Conservation (phyloP, 2,888 invertebrate genomes). For the Formica aserva region DNA sequence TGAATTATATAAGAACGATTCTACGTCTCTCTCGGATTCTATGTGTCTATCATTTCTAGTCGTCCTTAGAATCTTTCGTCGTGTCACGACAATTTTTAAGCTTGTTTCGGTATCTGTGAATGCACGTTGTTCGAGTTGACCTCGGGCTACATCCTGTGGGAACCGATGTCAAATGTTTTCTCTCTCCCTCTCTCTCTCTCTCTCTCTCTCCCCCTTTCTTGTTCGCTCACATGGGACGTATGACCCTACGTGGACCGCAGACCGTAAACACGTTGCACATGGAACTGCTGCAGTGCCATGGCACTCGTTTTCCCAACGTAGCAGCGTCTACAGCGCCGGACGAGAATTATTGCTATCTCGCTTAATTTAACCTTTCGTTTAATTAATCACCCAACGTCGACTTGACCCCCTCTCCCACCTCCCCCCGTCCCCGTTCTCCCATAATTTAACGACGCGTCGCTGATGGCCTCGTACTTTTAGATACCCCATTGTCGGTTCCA, state of each 20-base stretch:
- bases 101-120: neutral
- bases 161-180: neutral
- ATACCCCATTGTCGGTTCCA: neutral
- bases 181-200: neutral
- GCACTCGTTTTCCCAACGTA: constrained; percentile 56
- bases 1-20: neutral
- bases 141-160: neutral
- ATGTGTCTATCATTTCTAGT: neutral
- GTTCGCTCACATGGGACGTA: constrained; percentile 39
- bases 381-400: constrained; percentile 44
- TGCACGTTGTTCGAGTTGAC: neutral
- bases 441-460: constrained; percentile 38
- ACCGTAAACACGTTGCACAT: constrained; percentile 65
- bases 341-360: constrained; percentile 51
- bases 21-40: neutral
- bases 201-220: neutral
- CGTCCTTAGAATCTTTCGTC: neutral
- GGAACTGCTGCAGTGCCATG: constrained; percentile 44
- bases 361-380: constrained; percentile 50
- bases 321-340: neutral
- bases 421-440: neutral
- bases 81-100: neutral
- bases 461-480: constrained; percentile 8
- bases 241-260: constrained; percentile 64
- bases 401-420: neutral